Evolutionary conservation across 2,113 vertebrate genomes (phyloP).

Genomic region (Anser cygnoides): DNA sequence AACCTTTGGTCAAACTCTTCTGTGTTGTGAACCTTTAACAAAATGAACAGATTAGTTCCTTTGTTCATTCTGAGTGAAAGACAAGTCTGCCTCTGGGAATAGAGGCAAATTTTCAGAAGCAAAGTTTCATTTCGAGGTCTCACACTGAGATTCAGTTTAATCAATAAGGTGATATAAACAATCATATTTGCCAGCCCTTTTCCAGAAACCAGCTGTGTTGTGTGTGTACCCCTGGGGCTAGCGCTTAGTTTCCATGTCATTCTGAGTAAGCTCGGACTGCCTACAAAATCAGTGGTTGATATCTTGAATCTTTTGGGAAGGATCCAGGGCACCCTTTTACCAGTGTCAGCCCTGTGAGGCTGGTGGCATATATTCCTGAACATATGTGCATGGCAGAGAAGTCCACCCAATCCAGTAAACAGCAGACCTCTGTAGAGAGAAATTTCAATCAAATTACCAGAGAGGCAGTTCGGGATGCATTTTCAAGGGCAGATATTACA

Average conservation of each 20-base stretch:
- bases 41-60: background rate
- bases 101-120: background rate
- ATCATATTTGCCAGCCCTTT: background rate
- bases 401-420: background rate
- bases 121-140: background rate
- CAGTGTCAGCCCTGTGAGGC: background rate
- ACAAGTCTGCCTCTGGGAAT: background rate
- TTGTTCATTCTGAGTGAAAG: background rate
- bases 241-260: background rate
- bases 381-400: fast-evolving
- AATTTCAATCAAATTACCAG: background rate
- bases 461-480: background rate
- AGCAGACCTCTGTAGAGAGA: background rate
- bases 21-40: background rate
- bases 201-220: background rate
- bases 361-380: background rate
- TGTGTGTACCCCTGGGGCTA: background rate
- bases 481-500: background rate
- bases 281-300: background rate
- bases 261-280: background rate
- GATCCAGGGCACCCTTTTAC: background rate
- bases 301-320: background rate
- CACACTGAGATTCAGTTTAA: background rate
- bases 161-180: background rate
- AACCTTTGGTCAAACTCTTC: background rate